Evolutionary conservation across 2,797 vertebrate species (phyloP).

Genomic region (Myoxocephalus aenaeus): DNA sequence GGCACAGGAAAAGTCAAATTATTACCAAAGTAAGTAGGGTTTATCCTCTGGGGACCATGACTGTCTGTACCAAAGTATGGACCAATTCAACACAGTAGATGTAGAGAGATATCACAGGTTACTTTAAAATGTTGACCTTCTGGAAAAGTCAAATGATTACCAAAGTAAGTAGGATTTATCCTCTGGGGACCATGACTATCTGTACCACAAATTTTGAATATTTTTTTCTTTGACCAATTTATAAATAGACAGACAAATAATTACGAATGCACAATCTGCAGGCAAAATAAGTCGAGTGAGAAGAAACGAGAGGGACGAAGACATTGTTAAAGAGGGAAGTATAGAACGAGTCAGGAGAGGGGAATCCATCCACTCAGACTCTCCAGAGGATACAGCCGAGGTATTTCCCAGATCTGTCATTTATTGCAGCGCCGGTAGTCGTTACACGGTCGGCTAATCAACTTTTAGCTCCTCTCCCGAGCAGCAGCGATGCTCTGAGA

Average conservation of each 20-base stretch:
- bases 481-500: slow-evolving; percentile 28
- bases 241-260: not conserved
- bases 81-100: too few species aligned
- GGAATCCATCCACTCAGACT: slow-evolving; percentile 32
- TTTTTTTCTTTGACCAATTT: not conserved
- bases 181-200: not conserved
- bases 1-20: not conserved
- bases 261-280: not conserved
- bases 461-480: slow-evolving; percentile 55
- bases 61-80: not conserved
- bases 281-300: not conserved
- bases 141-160: too few species aligned
- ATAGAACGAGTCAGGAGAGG: not conserved
- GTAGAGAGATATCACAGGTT: too few species aligned
- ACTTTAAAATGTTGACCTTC: too few species aligned
- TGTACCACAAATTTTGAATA: not conserved
- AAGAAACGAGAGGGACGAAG: not conserved
- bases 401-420: slow-evolving; percentile 60
- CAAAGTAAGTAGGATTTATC: too few species aligned
- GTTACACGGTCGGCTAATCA: slow-evolving; percentile 57
- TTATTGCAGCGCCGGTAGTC: slow-evolving; percentile 26
- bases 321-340: not conserved
- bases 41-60: not conserved
- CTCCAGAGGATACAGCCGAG: slow-evolving; percentile 36
- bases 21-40: not conserved